Base-by-base conservation (phyloP, 2,797 vertebrate genomes). In the Crenuchus spilurus region DNA sequence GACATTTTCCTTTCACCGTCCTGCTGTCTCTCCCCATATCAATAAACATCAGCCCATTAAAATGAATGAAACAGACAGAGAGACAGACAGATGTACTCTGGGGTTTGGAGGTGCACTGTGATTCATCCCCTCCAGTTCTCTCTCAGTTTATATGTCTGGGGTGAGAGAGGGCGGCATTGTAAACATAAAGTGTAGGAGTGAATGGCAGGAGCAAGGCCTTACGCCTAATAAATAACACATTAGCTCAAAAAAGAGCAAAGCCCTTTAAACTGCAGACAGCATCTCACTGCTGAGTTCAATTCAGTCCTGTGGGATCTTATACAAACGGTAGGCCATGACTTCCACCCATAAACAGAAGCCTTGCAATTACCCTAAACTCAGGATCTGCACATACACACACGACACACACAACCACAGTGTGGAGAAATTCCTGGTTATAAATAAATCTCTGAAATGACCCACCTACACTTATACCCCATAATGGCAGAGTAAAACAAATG, bases 41-140 rank as follows among this genome's bases (percentile, higher is more conserved):
- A 67, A 88, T 86, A 84, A 80, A 70, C 44, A 26, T 11, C 4
- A 26, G 6, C 26, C 20, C 11, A 35, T 28, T 44, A 62, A 44
- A 42, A 22, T 22, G 39, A 28, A 16, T 6, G 1, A 62, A 62
- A 44, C 60, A 64, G 33, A 46, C 28, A 64, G 41, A n/a, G n/a
- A n/a, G n/a, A 81, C 84, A 87, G 85, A 88, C 85, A 81, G 79
- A 80, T 57, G 5, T 78, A 69, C 18, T 22, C 10, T 35, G 61
- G 30, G 58, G 39, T 41, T 41, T 31, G 64, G 33, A 48, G 39
- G 20, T 51, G 16, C 10, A 41, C 6, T 8, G 31, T 69, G 46
- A 75, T 52, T 69, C 57, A 69, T 63, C 52, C 65, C 28, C 33
- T 54, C 65, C 42, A 22, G 41, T 14, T 26, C 44, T 35, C 52